A percentile compares a stretch with the other conserved stretches of the same genome.
Conservation (phyloP, 2,888 invertebrate genomes). For the Caenorhabditis sp. region DNA sequence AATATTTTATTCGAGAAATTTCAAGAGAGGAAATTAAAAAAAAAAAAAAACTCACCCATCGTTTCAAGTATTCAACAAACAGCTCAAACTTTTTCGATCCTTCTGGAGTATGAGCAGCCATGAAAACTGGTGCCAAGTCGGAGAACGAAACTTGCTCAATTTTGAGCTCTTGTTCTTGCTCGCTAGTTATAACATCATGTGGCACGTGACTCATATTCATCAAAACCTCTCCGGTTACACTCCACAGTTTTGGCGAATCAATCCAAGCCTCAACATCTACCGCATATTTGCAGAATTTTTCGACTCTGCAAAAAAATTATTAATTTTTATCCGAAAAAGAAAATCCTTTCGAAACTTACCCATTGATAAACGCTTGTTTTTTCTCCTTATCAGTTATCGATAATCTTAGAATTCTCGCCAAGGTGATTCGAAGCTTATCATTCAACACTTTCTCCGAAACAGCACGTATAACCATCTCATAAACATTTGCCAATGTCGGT, state of each 20-base stretch:
- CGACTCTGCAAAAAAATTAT: background rate
- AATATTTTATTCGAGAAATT: no score
- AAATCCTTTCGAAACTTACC: no score
- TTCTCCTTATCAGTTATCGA: conserved; percentile 17
- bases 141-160: background rate
- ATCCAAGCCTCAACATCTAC: background rate
- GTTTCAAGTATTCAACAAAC: background rate
- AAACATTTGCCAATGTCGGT: conserved; percentile 27
- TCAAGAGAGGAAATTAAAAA: no score
- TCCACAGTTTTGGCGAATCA: background rate
- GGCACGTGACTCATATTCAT: background rate
- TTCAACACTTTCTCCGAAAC: conserved; percentile 15
- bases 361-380: conserved; percentile 30
- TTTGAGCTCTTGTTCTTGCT: background rate
- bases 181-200: background rate
- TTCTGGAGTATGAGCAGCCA: background rate
- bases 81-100: background rate
- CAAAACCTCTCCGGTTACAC: background rate
- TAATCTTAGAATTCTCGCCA: conserved; percentile 11
- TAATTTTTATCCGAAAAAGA: conserved; percentile 2
- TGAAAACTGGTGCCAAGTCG: background rate
- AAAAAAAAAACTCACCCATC: background rate
- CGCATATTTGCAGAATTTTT: background rate
- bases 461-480: conserved; percentile 21
- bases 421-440: background rate